phyloP scores from a whole-genome alignment of 2,113 vertebrate genomes.

The Halichoerus grypus region DNA sequence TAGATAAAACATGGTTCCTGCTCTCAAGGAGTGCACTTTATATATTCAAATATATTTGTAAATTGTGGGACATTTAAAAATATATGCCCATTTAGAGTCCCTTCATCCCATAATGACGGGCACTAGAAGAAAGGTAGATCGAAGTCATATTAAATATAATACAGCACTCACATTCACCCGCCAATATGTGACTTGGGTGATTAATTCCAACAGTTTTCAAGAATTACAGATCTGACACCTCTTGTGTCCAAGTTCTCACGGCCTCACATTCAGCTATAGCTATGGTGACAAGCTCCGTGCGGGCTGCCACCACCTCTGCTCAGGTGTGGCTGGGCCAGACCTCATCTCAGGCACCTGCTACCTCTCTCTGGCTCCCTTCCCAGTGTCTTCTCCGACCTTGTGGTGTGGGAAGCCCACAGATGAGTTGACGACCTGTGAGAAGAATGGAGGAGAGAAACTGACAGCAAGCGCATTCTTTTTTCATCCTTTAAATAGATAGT shows the following conservation, averaged over 20 bases:
- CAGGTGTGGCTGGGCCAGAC: too few relatives aligned
- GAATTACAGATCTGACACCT: background rate
- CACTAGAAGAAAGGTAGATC: background rate
- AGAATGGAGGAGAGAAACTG: background rate
- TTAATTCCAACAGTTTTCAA: background rate
- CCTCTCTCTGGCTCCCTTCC: background rate
- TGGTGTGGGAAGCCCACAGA: background rate
- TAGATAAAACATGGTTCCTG: background rate
- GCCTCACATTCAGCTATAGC: rapidly evolving
- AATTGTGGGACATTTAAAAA: background rate
- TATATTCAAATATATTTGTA: background rate
- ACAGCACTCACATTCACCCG: background rate
- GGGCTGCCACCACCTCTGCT: background rate
- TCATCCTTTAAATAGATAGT: background rate
- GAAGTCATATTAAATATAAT: background rate
- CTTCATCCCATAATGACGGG: background rate
- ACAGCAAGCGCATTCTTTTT: background rate
- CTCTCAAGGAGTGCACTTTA: background rate
- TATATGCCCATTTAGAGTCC: background rate
- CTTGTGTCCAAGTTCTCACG: background rate
- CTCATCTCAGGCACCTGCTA: background rate
- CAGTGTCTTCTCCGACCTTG: background rate
- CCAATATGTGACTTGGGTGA: background rate
- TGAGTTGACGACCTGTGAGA: background rate
- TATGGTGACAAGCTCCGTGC: rapidly evolving